phyloP scores from a whole-genome alignment of 2,113 vertebrate species.

The Sebastes schlegelii region DNA sequence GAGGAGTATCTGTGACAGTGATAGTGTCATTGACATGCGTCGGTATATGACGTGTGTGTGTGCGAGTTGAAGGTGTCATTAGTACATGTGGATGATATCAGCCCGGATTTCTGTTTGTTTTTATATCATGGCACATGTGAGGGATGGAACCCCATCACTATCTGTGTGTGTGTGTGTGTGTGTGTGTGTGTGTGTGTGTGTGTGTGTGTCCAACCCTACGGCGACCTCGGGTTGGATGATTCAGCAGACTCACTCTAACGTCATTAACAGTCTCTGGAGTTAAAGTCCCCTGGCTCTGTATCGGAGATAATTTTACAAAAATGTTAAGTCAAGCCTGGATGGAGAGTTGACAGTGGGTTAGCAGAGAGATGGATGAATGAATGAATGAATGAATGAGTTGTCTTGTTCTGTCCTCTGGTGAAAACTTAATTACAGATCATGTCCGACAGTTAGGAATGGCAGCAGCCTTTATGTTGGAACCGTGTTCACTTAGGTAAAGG shows the following conservation, averaged over 20 bases:
- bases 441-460: neutral
- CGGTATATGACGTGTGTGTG: neutral
- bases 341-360: slow-evolving; percentile 5
- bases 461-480: neutral
- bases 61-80: slow-evolving; percentile 26
- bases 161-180: slow-evolving; percentile 3
- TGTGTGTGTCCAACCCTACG: slow-evolving; percentile 18
- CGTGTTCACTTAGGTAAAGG: neutral
- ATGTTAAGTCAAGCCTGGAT: slow-evolving; percentile 2
- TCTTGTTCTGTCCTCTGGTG: neutral
- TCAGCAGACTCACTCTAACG: slow-evolving; percentile 47
- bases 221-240: slow-evolving; percentile 50
- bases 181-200: slow-evolving; percentile 2
- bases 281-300: slow-evolving; percentile 38
- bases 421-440: neutral
- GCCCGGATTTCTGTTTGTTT: slow-evolving; percentile 50
- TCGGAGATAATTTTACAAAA: slow-evolving; percentile 35
- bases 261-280: slow-evolving; percentile 51
- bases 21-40: slow-evolving; percentile 8
- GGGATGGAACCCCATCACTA: slow-evolving; percentile 17
- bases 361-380: slow-evolving; percentile 18
- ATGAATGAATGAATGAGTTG: slow-evolving; percentile 9
- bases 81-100: slow-evolving; percentile 62
- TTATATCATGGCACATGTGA: slow-evolving; percentile 37
- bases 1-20: slow-evolving; percentile 20